phyloP scores from a whole-genome alignment of 2,113 vertebrate genomes.

The Fregata magnificens region DNA sequence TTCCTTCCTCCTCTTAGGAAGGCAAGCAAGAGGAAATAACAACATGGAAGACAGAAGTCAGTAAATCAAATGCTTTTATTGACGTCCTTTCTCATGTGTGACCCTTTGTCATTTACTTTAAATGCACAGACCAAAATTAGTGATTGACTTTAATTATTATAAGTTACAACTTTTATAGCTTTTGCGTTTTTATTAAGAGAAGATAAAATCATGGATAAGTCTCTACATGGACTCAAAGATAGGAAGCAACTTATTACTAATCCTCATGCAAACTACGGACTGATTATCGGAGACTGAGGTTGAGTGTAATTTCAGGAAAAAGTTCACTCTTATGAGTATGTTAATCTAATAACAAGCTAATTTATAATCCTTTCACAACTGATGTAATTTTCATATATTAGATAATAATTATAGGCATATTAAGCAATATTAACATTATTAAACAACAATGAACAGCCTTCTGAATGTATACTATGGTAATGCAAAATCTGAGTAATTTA shows the following conservation, averaged over 20 bases:
- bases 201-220: not conserved
- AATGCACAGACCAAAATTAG: not conserved
- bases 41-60: not conserved
- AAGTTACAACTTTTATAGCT: not conserved
- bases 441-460: not conserved
- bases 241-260: slow-evolving; percentile 6
- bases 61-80: slow-evolving; percentile 44
- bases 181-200: not conserved
- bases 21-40: not conserved
- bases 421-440: slow-evolving; percentile 44
- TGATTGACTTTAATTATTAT: not conserved
- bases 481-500: not conserved
- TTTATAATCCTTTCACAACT: slow-evolving; percentile 9
- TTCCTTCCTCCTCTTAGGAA: not conserved
- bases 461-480: not conserved
- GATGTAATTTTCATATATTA: slow-evolving; percentile 20
- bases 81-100: not conserved
- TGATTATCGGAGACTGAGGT: not conserved
- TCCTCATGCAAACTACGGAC: slow-evolving; percentile 39
- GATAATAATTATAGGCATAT: slow-evolving; percentile 29
- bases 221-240: not conserved
- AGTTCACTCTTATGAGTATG: not conserved
- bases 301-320: not conserved
- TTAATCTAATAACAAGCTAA: slow-evolving; percentile 2
- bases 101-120: not conserved